These are phyloP conservation scores for Trachurus trachurus DNA, from an alignment of 2,797 vertebrate species.

Conservation along the genomic window DNA sequence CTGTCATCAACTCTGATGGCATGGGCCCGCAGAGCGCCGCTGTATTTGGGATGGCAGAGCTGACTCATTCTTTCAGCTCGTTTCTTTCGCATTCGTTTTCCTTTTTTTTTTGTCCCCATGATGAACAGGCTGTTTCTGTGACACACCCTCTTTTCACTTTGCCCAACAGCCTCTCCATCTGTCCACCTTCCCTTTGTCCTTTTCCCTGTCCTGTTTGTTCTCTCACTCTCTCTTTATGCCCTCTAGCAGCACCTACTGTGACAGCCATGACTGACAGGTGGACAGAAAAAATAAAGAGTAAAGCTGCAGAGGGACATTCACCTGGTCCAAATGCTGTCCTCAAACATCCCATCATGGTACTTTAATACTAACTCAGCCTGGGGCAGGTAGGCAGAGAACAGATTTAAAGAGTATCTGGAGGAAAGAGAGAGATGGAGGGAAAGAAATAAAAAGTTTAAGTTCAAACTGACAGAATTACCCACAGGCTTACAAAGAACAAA, in stretches of 20 bases:
- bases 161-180: conserved; percentile 21
- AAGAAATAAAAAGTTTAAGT: neutral
- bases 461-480: conserved; percentile 1
- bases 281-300: neutral
- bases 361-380: conserved; percentile 26
- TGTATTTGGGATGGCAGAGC: conserved; percentile 4
- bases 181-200: conserved; percentile 18
- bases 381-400: neutral
- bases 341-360: conserved; percentile 19
- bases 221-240: neutral
- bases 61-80: conserved; percentile 30
- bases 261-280: neutral
- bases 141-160: conserved; percentile 32
- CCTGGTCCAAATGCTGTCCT: conserved; percentile 26
- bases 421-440: neutral
- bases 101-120: neutral
- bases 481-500: conserved; percentile 31
- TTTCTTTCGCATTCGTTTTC: neutral
- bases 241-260: conserved; percentile 40
- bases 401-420: conserved; percentile 35
- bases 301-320: conserved; percentile 25
- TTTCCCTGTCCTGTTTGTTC: neutral
- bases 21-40: neutral
- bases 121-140: conserved; percentile 7
- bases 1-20: neutral